Percentiles rank a stretch among this genome's conserved stretches.
These are phyloP conservation scores for Macrosteles quadrilineatus DNA, from an alignment of 1,140 invertebrate genomes.

Conservation along the genomic window DNA sequence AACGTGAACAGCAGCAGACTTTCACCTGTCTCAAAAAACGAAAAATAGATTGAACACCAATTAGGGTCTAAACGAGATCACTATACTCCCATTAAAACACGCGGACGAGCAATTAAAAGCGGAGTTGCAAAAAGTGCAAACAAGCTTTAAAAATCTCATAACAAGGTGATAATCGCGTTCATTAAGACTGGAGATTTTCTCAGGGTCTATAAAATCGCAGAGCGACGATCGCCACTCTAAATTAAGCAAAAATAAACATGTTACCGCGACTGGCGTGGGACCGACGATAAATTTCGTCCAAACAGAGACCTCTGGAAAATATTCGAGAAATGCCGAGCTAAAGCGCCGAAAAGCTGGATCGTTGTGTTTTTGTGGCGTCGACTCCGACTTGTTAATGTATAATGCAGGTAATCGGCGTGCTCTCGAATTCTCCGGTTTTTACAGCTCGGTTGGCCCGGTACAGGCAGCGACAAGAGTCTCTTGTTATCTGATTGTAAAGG, in stretches of 20 bases:
- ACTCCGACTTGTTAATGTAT: conserved; percentile 4
- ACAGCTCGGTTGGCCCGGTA: conserved; percentile 11
- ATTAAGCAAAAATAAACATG: conserved; percentile 23
- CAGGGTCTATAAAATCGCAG: conserved; percentile 8
- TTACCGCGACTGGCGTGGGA: conserved; percentile 18
- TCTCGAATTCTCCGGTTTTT: conserved; percentile 24
- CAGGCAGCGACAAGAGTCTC: not conserved
- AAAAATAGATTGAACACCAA: too few relatives aligned
- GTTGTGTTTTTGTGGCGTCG: conserved; percentile 8
- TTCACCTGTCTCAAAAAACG: too few relatives aligned
- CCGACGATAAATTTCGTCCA: conserved; percentile 1
- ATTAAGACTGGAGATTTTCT: conserved; percentile 2
- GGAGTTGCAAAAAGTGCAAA: not conserved
- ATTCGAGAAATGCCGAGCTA: not conserved
- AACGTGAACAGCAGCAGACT: too few relatives aligned
- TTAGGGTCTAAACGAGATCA: too few relatives aligned
- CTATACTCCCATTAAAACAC: too few relatives aligned
- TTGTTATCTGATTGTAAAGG: conserved; percentile 15
- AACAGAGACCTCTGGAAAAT: not conserved
- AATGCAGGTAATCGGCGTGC: conserved; percentile 1
- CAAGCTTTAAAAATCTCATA: conserved; percentile 11
- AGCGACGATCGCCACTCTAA: not conserved
- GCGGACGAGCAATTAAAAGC: conserved; percentile 8
- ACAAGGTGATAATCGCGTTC: conserved; percentile 14
- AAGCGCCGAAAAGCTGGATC: conserved; percentile 17